Evolutionary conservation across 2,797 vertebrate species (phyloP), one percentile per base, ranked within the genome.

Genomic region (Xerus rutilus): DNA sequence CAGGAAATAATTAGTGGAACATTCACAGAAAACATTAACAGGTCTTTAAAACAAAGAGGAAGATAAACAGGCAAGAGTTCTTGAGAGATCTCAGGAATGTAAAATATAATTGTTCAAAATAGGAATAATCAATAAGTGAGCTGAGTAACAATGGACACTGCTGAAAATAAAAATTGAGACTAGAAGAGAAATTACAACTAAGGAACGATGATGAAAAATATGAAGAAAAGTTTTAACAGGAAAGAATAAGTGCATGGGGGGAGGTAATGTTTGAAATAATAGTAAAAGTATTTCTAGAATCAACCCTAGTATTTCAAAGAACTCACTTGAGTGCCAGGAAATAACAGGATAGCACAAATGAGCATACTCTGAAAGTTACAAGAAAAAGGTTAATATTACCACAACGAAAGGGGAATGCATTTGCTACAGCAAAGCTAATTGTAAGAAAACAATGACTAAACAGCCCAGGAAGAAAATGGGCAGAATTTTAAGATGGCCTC

Each of bases 291-390:
- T 72, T 88, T 86, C 30, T 28, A 67, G 45, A 91, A n/a, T 95
- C 47, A 30, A 94, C 12, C 25, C 59, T 89, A 67, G 83, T n/a
- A 77, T 76, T 91, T 90, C n/a, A 89, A 35, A 54, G 12, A 90
- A 86, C n/a, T 92, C 70, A 62, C 3, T 72, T 23, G 30, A 86
- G 23, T 86, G n/a, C 32, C 35, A 57, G 32, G 47, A 30, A 85
- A 54, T 25, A 25, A 7, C 1, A 86, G 28, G 17, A 15, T 21
- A 69, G 79, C 9, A 89, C 1, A 89, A 54, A 59, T 85, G 20
- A 81, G 65, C 32, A 72, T 73, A 81, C 0, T 21, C 15, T 78
- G 49, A 90, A 84, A 95, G 10, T 85, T 92, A 76, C 4, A 28
- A 45, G 69, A 93, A 67, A 89, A 65, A 3, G 30, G 47, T 64